Evolutionary conservation across 2,113 vertebrate species (phyloP).

Genomic region (Oxyruncus cristatus): DNA sequence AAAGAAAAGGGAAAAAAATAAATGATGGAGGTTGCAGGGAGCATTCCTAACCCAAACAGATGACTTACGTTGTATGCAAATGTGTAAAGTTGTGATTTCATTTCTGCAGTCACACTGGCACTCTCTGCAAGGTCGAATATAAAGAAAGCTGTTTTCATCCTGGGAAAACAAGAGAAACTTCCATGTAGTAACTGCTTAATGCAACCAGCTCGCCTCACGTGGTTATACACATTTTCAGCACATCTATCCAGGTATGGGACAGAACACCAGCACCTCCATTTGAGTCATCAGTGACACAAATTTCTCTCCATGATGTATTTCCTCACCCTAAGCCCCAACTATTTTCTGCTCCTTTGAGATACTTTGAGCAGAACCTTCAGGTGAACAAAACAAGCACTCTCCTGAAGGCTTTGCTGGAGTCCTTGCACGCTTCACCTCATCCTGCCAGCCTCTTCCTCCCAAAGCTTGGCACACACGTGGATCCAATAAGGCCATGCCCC

Average conservation of each 20-base stretch:
- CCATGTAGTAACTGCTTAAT: background rate
- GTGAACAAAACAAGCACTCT: background rate
- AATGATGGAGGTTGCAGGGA: background rate
- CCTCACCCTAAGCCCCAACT: background rate
- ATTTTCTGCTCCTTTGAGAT: background rate
- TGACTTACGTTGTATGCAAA: slow-evolving; percentile 84
- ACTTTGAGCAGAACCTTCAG: background rate
- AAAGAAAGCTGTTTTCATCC: slow-evolving; percentile 98
- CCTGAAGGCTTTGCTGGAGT: background rate
- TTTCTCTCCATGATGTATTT: background rate
- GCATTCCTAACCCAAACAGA: background rate
- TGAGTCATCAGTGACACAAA: background rate
- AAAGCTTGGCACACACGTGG: background rate
- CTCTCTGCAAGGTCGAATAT: slow-evolving; percentile 92
- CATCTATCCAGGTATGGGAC: rapidly evolving
- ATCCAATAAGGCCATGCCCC: background rate
- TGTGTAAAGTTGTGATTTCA: slow-evolving; percentile 82
- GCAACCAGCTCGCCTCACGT: background rate
- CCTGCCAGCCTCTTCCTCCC: background rate
- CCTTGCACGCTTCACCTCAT: background rate
- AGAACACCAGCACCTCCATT: background rate
- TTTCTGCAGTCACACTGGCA: slow-evolving; percentile 65
- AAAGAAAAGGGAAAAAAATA: background rate
- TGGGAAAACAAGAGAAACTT: slow-evolving; percentile 43
- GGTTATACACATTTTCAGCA: background rate